phyloP scores from a whole-genome alignment of 2,113 vertebrate genomes.

The Pagrus major region DNA sequence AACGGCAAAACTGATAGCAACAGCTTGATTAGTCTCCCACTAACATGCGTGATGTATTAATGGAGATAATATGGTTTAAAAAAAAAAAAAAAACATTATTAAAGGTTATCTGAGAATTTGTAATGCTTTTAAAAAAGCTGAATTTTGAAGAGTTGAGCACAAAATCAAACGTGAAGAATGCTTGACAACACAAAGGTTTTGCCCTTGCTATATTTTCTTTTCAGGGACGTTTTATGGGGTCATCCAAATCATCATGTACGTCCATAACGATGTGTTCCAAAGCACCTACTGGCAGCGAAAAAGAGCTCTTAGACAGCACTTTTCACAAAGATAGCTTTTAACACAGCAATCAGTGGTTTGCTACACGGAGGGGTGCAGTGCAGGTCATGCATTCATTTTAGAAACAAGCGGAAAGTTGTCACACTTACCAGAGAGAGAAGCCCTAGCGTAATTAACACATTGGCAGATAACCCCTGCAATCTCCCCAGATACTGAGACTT shows the following conservation, averaged over 20 bases:
- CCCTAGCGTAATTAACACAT: slow-evolving; percentile 75
- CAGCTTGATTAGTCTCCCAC: neutral
- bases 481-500: slow-evolving; percentile 68
- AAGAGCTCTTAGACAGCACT: slow-evolving; percentile 71
- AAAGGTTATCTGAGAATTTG: slow-evolving; percentile 28
- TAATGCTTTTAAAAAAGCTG: slow-evolving; percentile 48
- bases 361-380: slow-evolving; percentile 42
- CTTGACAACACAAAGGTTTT: slow-evolving; percentile 56
- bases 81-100: too few relatives aligned
- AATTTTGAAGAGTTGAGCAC: slow-evolving; percentile 44
- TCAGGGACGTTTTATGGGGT: slow-evolving; percentile 56
- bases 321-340: slow-evolving; percentile 74
- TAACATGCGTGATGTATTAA: slow-evolving; percentile 16
- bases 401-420: slow-evolving; percentile 70
- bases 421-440: slow-evolving; percentile 65
- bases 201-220: slow-evolving; percentile 52
- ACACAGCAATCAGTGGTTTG: slow-evolving; percentile 71
- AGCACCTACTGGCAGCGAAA: slow-evolving; percentile 43
- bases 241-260: slow-evolving; percentile 59
- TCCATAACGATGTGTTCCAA: slow-evolving; percentile 61
- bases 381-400: slow-evolving; percentile 77
- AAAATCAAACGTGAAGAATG: slow-evolving; percentile 48
- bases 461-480: slow-evolving; percentile 79
- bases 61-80: slow-evolving; percentile 21
- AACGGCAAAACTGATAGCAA: slow-evolving; percentile 10